Conservation (phyloP, 1,140 invertebrate species). For the Eurytemora carolleeae region DNA sequence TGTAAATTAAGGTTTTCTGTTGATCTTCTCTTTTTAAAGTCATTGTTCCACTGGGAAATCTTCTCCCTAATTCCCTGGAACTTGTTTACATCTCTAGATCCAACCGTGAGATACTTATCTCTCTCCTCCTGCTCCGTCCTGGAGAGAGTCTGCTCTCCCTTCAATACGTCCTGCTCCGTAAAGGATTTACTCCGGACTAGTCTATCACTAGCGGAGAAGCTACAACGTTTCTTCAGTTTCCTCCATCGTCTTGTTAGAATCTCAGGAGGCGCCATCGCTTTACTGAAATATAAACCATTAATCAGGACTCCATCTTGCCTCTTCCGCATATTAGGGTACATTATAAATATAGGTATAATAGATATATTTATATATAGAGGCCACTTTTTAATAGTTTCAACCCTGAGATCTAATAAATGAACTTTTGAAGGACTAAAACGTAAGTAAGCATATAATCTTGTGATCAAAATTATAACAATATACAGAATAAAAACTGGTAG, state of each 20-base stretch:
- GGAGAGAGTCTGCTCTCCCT: background rate
- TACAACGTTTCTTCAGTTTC: conserved; percentile 11
- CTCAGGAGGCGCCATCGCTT: background rate
- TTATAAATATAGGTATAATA: too few relatives aligned
- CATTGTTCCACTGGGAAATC: background rate
- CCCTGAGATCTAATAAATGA: too few relatives aligned
- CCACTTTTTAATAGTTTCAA: too few relatives aligned
- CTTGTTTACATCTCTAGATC: background rate
- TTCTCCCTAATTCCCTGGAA: background rate
- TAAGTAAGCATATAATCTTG: too few relatives aligned
- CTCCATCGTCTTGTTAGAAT: conserved; percentile 8
- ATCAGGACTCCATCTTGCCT: too few relatives aligned
- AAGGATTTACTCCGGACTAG: background rate
- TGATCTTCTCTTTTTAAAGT: background rate
- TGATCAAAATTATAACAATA: too few relatives aligned
- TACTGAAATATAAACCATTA: too few relatives aligned
- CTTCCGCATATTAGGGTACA: too few relatives aligned
- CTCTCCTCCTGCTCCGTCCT: background rate
- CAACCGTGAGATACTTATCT: background rate
- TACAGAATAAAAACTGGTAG: too few relatives aligned
- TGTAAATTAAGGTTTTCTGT: background rate
- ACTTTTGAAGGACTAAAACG: too few relatives aligned
- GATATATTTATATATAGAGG: too few relatives aligned
- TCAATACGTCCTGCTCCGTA: background rate
- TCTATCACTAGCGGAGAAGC: background rate